Evolutionary conservation across 2,888 invertebrate species (phyloP).

Genomic region (Hydroisotoma schaefferi): DNA sequence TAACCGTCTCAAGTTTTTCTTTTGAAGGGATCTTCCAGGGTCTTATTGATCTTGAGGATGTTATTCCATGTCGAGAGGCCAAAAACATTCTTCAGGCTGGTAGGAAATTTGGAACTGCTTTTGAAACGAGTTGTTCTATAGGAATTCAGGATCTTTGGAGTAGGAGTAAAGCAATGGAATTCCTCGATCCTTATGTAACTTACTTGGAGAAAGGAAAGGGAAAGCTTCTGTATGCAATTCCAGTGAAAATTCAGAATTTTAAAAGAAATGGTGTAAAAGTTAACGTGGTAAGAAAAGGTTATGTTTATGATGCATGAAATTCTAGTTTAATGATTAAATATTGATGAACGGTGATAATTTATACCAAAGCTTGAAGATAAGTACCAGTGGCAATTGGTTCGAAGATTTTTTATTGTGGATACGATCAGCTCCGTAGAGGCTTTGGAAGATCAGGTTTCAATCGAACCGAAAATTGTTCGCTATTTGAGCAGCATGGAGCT

Average conservation of each 20-base stretch:
- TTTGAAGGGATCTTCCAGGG: constrained; percentile 53
- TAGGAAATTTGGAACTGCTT: constrained; percentile 43
- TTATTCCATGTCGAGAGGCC: constrained; percentile 43
- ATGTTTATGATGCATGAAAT: not conserved
- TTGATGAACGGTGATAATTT: constrained; percentile 50
- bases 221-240: constrained; percentile 58
- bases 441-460: constrained; percentile 12
- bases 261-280: constrained; percentile 52
- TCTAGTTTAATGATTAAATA: not conserved
- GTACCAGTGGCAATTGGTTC: constrained; percentile 63
- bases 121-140: constrained; percentile 33
- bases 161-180: constrained; percentile 51
- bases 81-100: constrained; percentile 27
- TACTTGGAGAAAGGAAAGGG: constrained; percentile 45
- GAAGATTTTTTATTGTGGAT: constrained; percentile 67
- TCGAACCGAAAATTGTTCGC: constrained; percentile 22
- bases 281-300: constrained; percentile 51
- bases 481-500: constrained; percentile 36
- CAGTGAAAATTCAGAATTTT: constrained; percentile 58
- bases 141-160: constrained; percentile 37
- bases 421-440: constrained; percentile 50
- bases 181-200: constrained; percentile 59
- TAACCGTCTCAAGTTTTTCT: constrained; percentile 53
- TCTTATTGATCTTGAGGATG: constrained; percentile 49
- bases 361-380: constrained; percentile 54